Base-by-base conservation (phyloP, 1,140 invertebrate species). In the Cyphomyrmex costatus region DNA sequence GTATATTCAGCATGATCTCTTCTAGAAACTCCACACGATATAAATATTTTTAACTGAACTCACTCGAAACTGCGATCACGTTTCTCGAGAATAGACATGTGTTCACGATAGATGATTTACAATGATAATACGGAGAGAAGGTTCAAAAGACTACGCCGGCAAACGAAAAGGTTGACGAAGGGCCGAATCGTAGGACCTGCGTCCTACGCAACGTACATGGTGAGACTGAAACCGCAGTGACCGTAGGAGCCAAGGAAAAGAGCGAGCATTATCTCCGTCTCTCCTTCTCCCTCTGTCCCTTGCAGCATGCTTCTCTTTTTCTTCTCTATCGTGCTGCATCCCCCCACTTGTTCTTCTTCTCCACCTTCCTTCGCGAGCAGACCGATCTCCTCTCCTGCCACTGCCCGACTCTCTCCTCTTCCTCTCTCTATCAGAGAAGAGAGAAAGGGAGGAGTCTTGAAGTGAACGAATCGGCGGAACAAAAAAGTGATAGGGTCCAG, bases 171-270 rank as follows among this genome's bases (percentile, higher is more conserved):
- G 19, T 16, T 42, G 68, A 27, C 61, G 82, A 65, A 63, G 46
- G 21, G 14, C 10, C 73, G 30, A 5, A 16, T 24, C 16, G 21
- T 58, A 86, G 60, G 73, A 89, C 85, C 85, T 84, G 87, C 60
- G 78, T 80, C 63, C 86, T 56, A 86, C 63, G 73, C 89, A 90
- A 91, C 89, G 90, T 85, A 88, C 88, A 88, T 88, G 85, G 73
- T 86, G 78, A 91, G 89, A 92, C 91, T 92, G 90, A 89, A 90
- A 89, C 89, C 83, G 89, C 90, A 90, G 85, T 87, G 90, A 90
- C 91, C 89, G 88, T 82, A 85, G 85, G 80, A 88, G 83, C 85
- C 80, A 78, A 90, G 87, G 78, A 78, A 88, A 82, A 88, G 89
- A 86, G 74, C 61, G 73, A 79, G 79, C 71, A 83, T 87, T 76